Evolutionary conservation across 92 coral and sea anemone genomes (phyloP).

Genomic region (Zoanthus sociatus): DNA sequence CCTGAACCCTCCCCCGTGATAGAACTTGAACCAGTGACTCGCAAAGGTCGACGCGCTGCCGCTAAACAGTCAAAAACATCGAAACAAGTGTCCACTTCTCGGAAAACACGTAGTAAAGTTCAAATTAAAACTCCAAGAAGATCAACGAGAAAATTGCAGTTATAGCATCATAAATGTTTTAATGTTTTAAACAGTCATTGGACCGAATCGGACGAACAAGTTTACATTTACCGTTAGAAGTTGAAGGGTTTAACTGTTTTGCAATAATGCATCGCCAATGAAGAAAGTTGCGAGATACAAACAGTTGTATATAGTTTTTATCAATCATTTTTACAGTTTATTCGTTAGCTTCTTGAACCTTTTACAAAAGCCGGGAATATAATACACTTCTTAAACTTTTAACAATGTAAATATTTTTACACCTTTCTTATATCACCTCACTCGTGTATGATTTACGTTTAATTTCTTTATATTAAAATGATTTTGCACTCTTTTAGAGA

Average conservation of each 20-base stretch:
- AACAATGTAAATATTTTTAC: background rate
- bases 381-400: background rate
- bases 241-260: too few relatives aligned
- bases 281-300: too few relatives aligned
- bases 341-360: background rate
- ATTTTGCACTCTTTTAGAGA: background rate
- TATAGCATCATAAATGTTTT: background rate
- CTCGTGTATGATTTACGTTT: background rate
- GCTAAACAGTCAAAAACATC: background rate
- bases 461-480: background rate
- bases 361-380: background rate
- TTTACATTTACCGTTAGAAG: too few relatives aligned
- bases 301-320: background rate
- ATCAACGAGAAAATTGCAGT: background rate
- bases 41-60: background rate
- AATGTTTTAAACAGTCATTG: background rate
- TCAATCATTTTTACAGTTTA: background rate
- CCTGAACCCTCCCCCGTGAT: too few relatives aligned
- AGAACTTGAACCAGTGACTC: too few relatives aligned
- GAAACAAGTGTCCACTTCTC: background rate
- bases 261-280: too few relatives aligned
- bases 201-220: background rate
- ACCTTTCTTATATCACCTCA: background rate
- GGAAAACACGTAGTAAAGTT: conserved; percentile 32
- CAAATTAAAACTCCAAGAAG: background rate